Base-by-base conservation (phyloP, 1,140 invertebrate species). In the Aphis craccivora region DNA sequence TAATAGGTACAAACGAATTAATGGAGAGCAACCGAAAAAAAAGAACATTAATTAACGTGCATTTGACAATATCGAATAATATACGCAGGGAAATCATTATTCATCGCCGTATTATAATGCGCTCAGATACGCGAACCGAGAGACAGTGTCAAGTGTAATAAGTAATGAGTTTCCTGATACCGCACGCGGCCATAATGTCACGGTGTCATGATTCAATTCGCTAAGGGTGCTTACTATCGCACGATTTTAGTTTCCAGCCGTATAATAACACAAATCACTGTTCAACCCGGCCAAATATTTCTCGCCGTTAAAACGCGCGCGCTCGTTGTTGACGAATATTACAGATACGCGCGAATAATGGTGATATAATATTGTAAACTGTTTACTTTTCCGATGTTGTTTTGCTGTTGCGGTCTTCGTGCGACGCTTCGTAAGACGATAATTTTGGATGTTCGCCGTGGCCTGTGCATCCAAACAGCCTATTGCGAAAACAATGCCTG, bases 161-260 rank as follows among this genome's bases (percentile, higher is more conserved):
- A 87, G 86, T 48, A 87, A 87, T 48, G 86, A 48, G 86, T 87
- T 87, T 48, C 45, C 45, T 48, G 86, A 87, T 87, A 87, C 86
- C 43, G 23, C 84, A 43, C 9, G 30, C 30, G 25, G 45, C 25
- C 14, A 87, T 87, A 48, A 87, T 45, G 40, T 87, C 86, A 87
- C 45, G 43, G 43, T 87, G 86, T 87, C 86, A 37, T 48, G 86
- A 87, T 87, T 48, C 25, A 48, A 87, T 45, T 87, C 45, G n/a
- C 86, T 48, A n/a, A 87, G 35, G 43, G 86, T 48, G 86, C 43
- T 87, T 48, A n/a, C 60, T 76, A 76, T 87, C 22, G 35, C 76
- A 37, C 35, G 76, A 83, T 83, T 83, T 81, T 83, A 35, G 76
- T 37, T 83, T 83, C 20, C 5, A 83, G 76, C 76, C 76, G 20